Evolutionary conservation across 1,140 invertebrate species (phyloP).

Genomic region (Aphidius gifuensis): DNA sequence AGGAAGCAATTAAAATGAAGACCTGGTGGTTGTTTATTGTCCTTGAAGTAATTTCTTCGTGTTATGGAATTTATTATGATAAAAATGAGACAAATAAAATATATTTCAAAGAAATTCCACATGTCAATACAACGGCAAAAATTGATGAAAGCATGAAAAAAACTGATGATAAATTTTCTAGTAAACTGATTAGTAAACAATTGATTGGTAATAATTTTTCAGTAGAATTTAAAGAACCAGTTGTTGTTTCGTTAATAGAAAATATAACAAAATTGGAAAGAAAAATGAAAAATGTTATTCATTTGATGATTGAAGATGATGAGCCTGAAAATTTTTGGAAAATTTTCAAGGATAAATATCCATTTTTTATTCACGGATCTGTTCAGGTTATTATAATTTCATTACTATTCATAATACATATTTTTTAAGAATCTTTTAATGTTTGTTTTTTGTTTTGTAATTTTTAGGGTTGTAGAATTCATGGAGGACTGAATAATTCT

Average conservation of each 20-base stretch:
- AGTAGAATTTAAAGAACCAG: background rate
- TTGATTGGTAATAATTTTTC: too few species aligned
- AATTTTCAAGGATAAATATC: conserved; percentile 13
- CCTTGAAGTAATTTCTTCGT: too few species aligned
- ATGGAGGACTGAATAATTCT: background rate
- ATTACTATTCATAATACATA: background rate
- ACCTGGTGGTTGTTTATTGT: too few species aligned
- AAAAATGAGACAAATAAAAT: too few species aligned
- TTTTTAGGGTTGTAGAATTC: background rate
- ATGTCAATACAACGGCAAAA: too few species aligned
- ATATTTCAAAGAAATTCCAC: too few species aligned
- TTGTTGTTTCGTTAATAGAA: background rate
- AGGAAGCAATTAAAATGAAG: too few species aligned
- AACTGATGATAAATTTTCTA: too few species aligned
- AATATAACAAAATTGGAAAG: background rate
- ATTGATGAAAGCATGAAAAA: too few species aligned
- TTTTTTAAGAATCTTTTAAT: conserved; percentile 2
- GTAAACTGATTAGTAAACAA: too few species aligned
- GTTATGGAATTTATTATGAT: too few species aligned
- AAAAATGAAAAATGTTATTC: conserved; percentile 31
- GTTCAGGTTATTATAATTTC: conserved; percentile 26
- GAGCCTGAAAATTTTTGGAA: conserved; percentile 21
- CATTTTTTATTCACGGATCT: conserved; percentile 32
- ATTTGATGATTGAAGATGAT: conserved; percentile 31
- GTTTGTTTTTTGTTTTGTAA: background rate